Conservation (phyloP, 2,113 vertebrate genomes). For the Bettongia penicillata region DNA sequence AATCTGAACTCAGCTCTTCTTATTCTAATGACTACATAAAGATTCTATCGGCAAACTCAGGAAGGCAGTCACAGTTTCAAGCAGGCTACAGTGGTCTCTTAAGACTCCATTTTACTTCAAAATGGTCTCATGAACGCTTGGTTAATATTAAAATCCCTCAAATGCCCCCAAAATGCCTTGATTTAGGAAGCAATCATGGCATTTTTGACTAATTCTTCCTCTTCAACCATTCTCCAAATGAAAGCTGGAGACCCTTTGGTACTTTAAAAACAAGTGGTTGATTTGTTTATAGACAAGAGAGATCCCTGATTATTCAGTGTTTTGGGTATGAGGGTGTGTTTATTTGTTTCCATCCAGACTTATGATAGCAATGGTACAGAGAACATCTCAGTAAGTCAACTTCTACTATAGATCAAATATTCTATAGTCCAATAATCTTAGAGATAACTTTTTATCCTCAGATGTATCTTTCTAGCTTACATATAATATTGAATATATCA, state of each 20-base stretch:
- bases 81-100: not conserved
- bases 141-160: slow-evolving; percentile 22
- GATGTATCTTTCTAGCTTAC: slow-evolving; percentile 24
- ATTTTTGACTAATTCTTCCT: not conserved
- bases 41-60: not conserved
- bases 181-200: not conserved
- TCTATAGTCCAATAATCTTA: not conserved
- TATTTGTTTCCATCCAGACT: not conserved
- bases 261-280: not conserved
- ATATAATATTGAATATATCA: not conserved
- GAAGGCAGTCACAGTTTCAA: not conserved
- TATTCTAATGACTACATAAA: not conserved
- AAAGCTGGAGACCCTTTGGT: not conserved
- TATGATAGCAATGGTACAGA: not conserved
- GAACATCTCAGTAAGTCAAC: not conserved
- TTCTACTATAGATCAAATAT: not conserved
- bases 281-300: not conserved
- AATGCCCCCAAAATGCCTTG: not conserved
- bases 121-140: not conserved
- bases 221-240: not conserved
- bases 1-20: not conserved
- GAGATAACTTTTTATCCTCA: not conserved
- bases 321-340: not conserved
- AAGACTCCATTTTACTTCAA: not conserved
- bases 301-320: not conserved